These are phyloP conservation scores for Bucco capensis DNA, from an alignment of 2,113 vertebrate genomes.

Conservation along the genomic window DNA sequence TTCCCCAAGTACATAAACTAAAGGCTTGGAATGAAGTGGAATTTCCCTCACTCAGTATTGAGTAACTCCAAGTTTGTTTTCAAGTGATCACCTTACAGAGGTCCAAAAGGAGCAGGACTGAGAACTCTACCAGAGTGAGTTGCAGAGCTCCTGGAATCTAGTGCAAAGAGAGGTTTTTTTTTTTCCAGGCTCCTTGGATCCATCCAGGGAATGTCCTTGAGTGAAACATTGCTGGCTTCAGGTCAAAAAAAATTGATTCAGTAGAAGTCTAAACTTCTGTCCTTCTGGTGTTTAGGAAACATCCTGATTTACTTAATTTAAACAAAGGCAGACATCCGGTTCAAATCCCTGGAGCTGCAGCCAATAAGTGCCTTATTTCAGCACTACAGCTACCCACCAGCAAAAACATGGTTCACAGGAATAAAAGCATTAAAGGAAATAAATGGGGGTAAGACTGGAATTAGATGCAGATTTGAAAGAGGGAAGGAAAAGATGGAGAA, in stretches of 20 bases:
- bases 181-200: neutral
- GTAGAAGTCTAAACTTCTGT: slow-evolving; percentile 53
- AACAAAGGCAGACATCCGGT: slow-evolving; percentile 65
- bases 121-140: neutral
- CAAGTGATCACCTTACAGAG: neutral
- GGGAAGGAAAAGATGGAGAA: neutral
- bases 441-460: slow-evolving; percentile 24
- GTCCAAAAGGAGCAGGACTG: neutral
- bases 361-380: slow-evolving; percentile 52
- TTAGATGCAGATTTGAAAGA: slow-evolving; percentile 25
- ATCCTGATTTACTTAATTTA: slow-evolving; percentile 63
- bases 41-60: neutral
- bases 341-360: slow-evolving; percentile 51
- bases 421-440: slow-evolving; percentile 38
- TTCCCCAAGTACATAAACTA: no score
- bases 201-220: neutral
- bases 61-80: neutral
- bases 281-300: slow-evolving; percentile 53
- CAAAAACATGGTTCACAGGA: neutral
- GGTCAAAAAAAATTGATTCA: slow-evolving; percentile 55
- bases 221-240: slow-evolving; percentile 25
- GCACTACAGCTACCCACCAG: neutral
- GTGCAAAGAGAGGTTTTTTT: neutral
- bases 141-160: neutral
- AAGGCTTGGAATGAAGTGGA: neutral